A percentile compares a stretch with the other conserved stretches of the same genome.
Evolutionary conservation across 2,113 vertebrate genomes (phyloP).

Genomic region (Apaloderma vittatum): DNA sequence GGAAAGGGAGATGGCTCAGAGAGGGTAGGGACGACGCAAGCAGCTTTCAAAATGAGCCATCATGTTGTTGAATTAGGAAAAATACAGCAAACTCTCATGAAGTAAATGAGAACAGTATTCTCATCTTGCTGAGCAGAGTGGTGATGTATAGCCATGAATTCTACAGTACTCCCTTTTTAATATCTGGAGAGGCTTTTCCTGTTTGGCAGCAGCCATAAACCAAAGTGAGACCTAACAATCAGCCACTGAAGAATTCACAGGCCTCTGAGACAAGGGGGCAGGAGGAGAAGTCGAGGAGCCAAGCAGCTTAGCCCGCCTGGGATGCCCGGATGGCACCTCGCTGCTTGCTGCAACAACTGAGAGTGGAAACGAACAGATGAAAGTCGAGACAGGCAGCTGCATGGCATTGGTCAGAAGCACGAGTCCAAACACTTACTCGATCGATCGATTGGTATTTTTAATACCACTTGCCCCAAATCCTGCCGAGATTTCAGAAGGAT

Average conservation of each 20-base stretch:
- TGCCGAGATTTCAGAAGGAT: background rate
- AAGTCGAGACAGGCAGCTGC: background rate
- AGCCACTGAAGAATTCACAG: background rate
- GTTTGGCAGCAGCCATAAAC: background rate
- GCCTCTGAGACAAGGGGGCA: background rate
- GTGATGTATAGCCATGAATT: background rate
- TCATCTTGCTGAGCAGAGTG: background rate
- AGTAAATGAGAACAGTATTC: background rate
- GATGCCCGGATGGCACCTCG: background rate
- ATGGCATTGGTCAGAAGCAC: background rate
- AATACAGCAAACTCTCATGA: background rate
- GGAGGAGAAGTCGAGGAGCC: background rate
- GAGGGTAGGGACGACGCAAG: background rate
- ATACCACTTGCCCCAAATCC: fast-evolving
- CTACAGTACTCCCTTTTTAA: background rate
- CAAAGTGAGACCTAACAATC: background rate
- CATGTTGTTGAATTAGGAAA: background rate
- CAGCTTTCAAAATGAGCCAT: background rate
- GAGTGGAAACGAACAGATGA: background rate
- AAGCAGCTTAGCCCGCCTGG: background rate
- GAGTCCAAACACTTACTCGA: fast-evolving
- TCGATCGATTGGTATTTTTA: background rate
- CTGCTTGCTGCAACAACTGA: background rate
- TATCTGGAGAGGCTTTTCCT: background rate
- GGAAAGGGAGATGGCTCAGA: background rate